Evolutionary conservation across 1,140 invertebrate species (phyloP).

Genomic region (Heliconius himera): DNA sequence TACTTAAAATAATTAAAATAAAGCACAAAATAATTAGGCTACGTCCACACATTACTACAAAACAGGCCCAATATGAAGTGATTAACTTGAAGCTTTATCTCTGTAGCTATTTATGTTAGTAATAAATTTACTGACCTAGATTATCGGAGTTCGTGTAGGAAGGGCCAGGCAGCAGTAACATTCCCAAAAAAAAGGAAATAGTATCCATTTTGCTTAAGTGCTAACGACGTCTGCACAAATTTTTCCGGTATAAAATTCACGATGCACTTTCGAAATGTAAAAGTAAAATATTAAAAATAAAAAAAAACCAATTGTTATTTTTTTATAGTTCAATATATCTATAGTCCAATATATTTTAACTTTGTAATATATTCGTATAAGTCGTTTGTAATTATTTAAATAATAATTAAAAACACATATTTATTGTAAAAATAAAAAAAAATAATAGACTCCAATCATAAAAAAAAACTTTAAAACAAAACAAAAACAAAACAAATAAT

Average conservation of each 20-base stretch:
- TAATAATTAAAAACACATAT: too few relatives aligned
- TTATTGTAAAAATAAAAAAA: neutral
- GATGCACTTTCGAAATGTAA: neutral
- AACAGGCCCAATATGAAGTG: conserved; percentile 9
- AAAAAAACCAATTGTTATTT: neutral
- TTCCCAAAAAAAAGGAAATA: conserved; percentile 49
- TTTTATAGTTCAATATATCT: too few relatives aligned
- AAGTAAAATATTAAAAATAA: neutral
- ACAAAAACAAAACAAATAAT: neutral
- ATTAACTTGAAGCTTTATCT: conserved; percentile 26
- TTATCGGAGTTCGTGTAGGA: conserved; percentile 69
- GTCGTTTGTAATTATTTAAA: too few relatives aligned
- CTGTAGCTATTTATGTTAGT: conserved; percentile 47
- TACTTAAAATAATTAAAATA: neutral
- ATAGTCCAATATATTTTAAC: too few relatives aligned
- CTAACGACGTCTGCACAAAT: neutral
- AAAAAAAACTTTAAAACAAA: neutral
- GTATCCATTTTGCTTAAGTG: conserved; percentile 49
- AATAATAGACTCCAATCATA: neutral
- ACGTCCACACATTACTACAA: conserved; percentile 12
- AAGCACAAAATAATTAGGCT: neutral
- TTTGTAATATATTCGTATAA: too few relatives aligned
- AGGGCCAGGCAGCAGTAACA: conserved; percentile 56
- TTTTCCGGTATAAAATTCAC: neutral
- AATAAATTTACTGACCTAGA: conserved; percentile 69